A percentile compares a stretch with the other conserved stretches of the same genome.
Evolutionary conservation across 1,140 invertebrate species (phyloP).

Genomic region (Eueides isabella): DNA sequence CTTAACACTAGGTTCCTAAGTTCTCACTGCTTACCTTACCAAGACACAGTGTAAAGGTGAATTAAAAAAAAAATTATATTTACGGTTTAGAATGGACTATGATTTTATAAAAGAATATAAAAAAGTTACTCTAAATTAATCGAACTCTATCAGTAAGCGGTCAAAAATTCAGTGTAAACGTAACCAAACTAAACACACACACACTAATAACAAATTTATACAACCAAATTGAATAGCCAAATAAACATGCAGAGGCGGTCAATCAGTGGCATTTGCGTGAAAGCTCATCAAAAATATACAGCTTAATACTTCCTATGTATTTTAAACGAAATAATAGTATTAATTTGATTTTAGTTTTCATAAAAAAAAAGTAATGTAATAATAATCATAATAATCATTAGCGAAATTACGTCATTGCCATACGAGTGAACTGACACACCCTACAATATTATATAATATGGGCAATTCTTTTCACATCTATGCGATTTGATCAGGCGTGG

Average conservation of each 20-base stretch:
- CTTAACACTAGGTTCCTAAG: too few relatives aligned
- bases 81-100: too few relatives aligned
- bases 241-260: constrained; percentile 1
- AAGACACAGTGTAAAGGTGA: too few relatives aligned
- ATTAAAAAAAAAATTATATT: too few relatives aligned
- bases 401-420: neutral
- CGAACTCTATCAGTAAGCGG: neutral
- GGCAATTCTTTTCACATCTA: constrained; percentile 78
- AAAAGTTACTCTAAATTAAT: neutral
- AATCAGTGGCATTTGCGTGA: constrained; percentile 8
- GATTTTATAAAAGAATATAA: neutral
- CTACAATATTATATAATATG: constrained; percentile 69
- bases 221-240: constrained; percentile 10
- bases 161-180: neutral
- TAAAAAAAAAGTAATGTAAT: neutral
- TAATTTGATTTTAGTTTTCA: neutral
- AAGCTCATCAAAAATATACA: constrained; percentile 5
- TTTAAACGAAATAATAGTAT: neutral
- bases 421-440: constrained; percentile 51
- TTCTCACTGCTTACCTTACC: too few relatives aligned
- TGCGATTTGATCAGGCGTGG: constrained; percentile 72
- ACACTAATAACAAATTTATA: constrained; percentile 11
- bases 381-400: neutral
- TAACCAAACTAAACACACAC: constrained; percentile 5
- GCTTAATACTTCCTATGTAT: neutral